Evolutionary conservation across 2,113 vertebrate genomes (phyloP).

Genomic region (Sapayoa aenigma): DNA sequence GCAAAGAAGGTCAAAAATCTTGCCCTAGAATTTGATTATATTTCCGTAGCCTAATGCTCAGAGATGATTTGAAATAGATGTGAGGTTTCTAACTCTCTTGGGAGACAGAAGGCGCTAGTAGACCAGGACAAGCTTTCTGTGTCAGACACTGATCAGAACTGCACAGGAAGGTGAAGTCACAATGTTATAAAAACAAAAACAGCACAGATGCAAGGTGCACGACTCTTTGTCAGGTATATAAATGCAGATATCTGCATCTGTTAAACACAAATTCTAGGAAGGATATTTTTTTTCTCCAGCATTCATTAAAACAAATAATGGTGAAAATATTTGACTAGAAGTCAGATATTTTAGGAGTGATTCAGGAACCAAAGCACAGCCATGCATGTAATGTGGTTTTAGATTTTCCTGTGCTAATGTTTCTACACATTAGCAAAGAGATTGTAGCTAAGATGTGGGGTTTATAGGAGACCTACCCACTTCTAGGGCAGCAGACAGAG

Average conservation of each 20-base stretch:
- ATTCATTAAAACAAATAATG: not conserved
- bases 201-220: not conserved
- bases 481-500: not conserved
- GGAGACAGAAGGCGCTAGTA: not conserved
- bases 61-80: not conserved
- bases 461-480: not conserved
- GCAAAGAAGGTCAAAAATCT: not conserved
- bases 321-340: not conserved
- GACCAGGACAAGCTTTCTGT: not conserved
- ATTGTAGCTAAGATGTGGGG: rapidly evolving
- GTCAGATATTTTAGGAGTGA: not conserved
- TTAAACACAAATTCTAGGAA: not conserved
- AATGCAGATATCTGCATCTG: not conserved
- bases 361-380: not conserved
- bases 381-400: not conserved
- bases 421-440: not conserved
- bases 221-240: not conserved
- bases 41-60: not conserved
- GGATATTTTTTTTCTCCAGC: not conserved
- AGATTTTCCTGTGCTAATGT: not conserved
- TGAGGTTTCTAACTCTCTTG: not conserved
- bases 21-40: not conserved
- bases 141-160: not conserved
- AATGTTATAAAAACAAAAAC: not conserved
- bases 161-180: not conserved